phyloP scores from a whole-genome alignment of 2,888 invertebrate genomes.

The Trimorus sp. region DNA sequence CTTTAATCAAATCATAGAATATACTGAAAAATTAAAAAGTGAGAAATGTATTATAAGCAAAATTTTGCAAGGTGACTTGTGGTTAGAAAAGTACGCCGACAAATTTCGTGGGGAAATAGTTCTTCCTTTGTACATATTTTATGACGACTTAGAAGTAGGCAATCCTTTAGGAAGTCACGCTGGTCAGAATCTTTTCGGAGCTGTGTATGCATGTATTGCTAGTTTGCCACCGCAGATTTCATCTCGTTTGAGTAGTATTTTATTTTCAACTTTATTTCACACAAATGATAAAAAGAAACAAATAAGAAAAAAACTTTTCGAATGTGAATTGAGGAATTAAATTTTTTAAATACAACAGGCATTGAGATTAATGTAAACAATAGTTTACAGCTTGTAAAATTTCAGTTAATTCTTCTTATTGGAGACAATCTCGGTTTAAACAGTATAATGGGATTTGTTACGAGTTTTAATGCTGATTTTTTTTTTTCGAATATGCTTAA shows the following conservation, averaged over 20 bases:
- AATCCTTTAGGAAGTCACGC: slow-evolving; percentile 1
- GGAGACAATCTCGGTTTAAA: slow-evolving; percentile 26
- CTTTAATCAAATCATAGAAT: neutral
- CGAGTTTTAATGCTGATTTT: slow-evolving; percentile 5
- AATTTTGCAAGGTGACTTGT: neutral
- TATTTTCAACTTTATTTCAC: neutral
- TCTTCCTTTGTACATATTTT: neutral
- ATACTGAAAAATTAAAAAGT: neutral
- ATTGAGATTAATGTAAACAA: neutral
- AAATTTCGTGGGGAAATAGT: neutral
- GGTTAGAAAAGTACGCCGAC: neutral
- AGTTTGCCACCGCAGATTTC: neutral
- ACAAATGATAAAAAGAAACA: slow-evolving; percentile 2
- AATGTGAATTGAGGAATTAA: neutral
- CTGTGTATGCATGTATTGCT: neutral
- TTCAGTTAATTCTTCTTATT: slow-evolving; percentile 5
- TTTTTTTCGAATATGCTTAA: slow-evolving; percentile 12
- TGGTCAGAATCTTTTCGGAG: neutral
- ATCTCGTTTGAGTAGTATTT: neutral
- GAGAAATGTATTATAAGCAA: neutral
- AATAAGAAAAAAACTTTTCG: neutral
- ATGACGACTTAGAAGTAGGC: slow-evolving; percentile 4
- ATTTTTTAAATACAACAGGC: neutral
- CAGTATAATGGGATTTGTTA: slow-evolving; percentile 8
- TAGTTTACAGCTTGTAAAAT: neutral